Conservation (phyloP, 2,888 invertebrate species). For the Hofmannophila pseudospretella region DNA sequence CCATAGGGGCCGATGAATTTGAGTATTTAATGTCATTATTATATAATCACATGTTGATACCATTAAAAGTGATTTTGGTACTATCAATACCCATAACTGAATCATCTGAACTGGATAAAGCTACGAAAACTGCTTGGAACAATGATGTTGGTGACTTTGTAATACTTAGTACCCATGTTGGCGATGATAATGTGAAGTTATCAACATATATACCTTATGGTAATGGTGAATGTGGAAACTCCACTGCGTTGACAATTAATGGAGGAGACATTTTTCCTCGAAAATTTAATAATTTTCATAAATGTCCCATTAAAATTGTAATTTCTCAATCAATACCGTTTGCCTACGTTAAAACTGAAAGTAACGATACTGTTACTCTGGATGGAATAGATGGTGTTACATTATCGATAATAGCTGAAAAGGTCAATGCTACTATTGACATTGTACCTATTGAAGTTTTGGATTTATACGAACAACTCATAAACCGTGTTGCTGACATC, state of each 20-base stretch:
- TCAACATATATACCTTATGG: slow-evolving; percentile 44
- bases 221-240: slow-evolving; percentile 32
- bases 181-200: slow-evolving; percentile 19
- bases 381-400: slow-evolving; percentile 37
- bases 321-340: slow-evolving; percentile 28
- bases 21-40: slow-evolving; percentile 24
- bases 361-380: slow-evolving; percentile 24
- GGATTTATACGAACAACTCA: slow-evolving; percentile 33
- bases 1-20: slow-evolving; percentile 28
- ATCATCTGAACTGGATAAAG: slow-evolving; percentile 16
- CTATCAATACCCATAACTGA: slow-evolving; percentile 19
- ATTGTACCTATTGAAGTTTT: slow-evolving; percentile 22
- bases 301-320: slow-evolving; percentile 37
- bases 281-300: slow-evolving; percentile 43
- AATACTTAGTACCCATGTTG: slow-evolving; percentile 23
- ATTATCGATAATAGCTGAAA: slow-evolving; percentile 24
- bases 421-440: slow-evolving; percentile 36
- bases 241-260: slow-evolving; percentile 27
- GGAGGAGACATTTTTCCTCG: slow-evolving; percentile 28
- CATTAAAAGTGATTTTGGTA: slow-evolving; percentile 36
- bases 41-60: slow-evolving; percentile 23
- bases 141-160: slow-evolving; percentile 43
- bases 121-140: slow-evolving; percentile 35
- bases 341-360: slow-evolving; percentile 19
- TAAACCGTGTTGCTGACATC: slow-evolving; percentile 34